phyloP scores from a whole-genome alignment of 2,888 invertebrate genomes.

The Hydrotaea diabolus region DNA sequence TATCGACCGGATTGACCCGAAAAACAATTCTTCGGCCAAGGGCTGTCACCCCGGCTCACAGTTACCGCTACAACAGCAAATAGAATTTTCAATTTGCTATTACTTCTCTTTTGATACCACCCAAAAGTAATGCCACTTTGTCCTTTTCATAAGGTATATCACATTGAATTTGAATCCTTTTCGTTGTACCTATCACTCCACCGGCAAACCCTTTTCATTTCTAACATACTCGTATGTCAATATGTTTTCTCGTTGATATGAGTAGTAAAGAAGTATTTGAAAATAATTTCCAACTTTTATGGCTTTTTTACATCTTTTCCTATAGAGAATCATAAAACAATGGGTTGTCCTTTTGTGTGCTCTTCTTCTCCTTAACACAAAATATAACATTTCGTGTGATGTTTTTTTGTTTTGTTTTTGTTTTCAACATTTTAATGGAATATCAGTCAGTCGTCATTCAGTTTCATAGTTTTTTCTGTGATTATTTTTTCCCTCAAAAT shows the following conservation, averaged over 20 bases:
- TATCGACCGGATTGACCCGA: too few species aligned
- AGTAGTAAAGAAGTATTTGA: slow-evolving; percentile 32
- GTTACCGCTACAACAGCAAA: too few species aligned
- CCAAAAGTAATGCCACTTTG: too few species aligned
- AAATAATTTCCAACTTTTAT: slow-evolving; percentile 70
- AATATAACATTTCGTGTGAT: slow-evolving; percentile 25
- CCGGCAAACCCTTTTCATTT: neutral
- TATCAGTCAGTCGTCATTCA: slow-evolving; percentile 45
- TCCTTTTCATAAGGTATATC: too few species aligned
- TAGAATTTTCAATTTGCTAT: too few species aligned
- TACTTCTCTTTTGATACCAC: too few species aligned
- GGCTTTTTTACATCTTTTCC: slow-evolving; percentile 66
- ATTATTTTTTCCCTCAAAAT: slow-evolving; percentile 42
- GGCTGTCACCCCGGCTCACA: too few species aligned
- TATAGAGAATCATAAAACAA: slow-evolving; percentile 73
- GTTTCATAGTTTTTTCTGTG: slow-evolving; percentile 25
- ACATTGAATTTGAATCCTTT: too few species aligned
- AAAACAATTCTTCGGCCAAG: too few species aligned
- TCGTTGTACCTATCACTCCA: neutral
- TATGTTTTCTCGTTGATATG: slow-evolving; percentile 2
- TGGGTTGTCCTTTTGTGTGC: slow-evolving; percentile 55
- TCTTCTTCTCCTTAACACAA: slow-evolving; percentile 34
- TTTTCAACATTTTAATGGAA: slow-evolving; percentile 44
- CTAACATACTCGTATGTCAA: neutral
- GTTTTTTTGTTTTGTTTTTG: slow-evolving; percentile 30